These are phyloP conservation scores for Linnaemya vulpina DNA, from an alignment of 2,888 invertebrate species.

Conservation along the genomic window DNA sequence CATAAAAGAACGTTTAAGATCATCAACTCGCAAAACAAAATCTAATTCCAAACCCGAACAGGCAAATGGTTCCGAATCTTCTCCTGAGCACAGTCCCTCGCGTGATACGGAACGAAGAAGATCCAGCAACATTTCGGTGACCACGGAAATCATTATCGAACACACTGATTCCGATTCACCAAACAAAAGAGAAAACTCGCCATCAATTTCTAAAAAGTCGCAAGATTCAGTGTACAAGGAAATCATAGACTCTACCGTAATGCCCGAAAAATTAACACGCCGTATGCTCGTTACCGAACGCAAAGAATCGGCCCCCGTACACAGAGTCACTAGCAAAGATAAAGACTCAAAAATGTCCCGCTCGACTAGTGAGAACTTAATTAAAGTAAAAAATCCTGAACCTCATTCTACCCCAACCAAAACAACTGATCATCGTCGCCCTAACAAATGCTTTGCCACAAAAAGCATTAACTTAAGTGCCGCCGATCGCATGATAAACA, in stretches of 20 bases:
- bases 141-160: constrained; percentile 80
- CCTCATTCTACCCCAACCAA: constrained; percentile 74
- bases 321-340: constrained; percentile 82
- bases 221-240: constrained; percentile 61
- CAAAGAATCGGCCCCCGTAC: constrained; percentile 82
- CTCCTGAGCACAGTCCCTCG: constrained; percentile 78
- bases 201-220: constrained; percentile 53
- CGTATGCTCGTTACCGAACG: constrained; percentile 82
- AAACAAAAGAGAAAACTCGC: constrained; percentile 41
- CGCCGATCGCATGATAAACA: constrained; percentile 84
- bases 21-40: constrained; percentile 77
- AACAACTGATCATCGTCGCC: constrained; percentile 76
- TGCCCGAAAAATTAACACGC: constrained; percentile 73
- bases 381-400: constrained; percentile 82
- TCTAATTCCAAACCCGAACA: constrained; percentile 73
- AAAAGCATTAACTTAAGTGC: constrained; percentile 84
- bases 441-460: constrained; percentile 84
- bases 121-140: constrained; percentile 80
- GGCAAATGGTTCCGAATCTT: constrained; percentile 76
- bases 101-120: constrained; percentile 78
- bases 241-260: constrained; percentile 58
- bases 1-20: constrained; percentile 78
- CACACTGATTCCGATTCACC: constrained; percentile 77
- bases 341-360: constrained; percentile 84
- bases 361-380: constrained; percentile 85